Conservation (phyloP, 2,113 vertebrate species). For the Hassar affinis region DNA sequence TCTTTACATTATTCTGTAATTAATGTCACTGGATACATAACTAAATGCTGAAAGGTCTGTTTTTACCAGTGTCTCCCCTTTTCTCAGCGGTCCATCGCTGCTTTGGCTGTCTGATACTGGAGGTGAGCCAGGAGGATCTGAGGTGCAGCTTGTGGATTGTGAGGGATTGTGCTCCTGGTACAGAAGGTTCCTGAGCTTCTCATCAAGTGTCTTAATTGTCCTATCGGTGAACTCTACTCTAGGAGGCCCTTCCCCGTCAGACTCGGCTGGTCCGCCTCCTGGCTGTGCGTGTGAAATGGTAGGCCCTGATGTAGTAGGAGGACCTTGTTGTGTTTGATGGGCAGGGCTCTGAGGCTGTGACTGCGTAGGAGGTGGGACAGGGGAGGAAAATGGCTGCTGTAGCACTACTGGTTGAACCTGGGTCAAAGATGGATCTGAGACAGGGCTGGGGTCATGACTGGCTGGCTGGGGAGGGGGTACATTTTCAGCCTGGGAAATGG, state of each 20-base stretch:
- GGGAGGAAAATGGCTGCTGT: constrained; percentile 68
- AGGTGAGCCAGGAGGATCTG: constrained; percentile 74
- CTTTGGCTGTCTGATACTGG: constrained; percentile 71
- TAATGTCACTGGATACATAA: background rate
- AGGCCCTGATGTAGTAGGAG: background rate
- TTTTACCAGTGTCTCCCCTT: constrained; percentile 70
- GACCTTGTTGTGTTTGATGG: constrained; percentile 23
- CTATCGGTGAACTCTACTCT: constrained; percentile 88
- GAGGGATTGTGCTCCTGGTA: constrained; percentile 92
- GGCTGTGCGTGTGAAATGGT: constrained; percentile 58
- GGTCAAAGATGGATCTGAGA: constrained; percentile 53
- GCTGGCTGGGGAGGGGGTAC: constrained; percentile 4
- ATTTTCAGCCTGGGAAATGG: constrained; percentile 62
- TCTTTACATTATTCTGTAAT: background rate
- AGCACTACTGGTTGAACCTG: constrained; percentile 68
- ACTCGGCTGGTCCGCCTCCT: constrained; percentile 72
- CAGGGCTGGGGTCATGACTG: constrained; percentile 59
- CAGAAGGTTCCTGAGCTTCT: constrained; percentile 90
- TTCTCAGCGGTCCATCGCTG: constrained; percentile 62
- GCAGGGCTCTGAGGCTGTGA: constrained; percentile 80
- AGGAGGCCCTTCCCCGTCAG: constrained; percentile 83
- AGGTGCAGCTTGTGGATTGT: constrained; percentile 78
- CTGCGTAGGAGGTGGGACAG: constrained; percentile 51
- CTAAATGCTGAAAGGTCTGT: background rate
- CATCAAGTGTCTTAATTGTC: constrained; percentile 94